Percentiles rank a stretch among this genome's conserved stretches.
Conservation (phyloP, 2,888 invertebrate genomes). For the Antitype chi region DNA sequence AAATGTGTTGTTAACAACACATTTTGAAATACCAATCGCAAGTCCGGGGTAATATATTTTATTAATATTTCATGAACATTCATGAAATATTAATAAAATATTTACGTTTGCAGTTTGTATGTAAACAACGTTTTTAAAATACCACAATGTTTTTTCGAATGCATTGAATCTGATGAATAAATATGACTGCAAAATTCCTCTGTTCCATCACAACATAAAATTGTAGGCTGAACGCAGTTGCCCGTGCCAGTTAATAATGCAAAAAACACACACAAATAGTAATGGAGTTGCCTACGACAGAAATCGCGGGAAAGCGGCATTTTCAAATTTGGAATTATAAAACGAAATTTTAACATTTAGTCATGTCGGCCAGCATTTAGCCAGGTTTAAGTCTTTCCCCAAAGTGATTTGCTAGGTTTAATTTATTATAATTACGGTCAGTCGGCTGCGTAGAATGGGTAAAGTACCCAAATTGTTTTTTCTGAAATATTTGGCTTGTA, state of each 20-base stretch:
- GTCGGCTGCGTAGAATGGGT: constrained; percentile 32
- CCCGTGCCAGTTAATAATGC: constrained; percentile 1
- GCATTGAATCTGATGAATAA: constrained; percentile 13
- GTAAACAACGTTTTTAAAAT: constrained; percentile 8
- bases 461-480: constrained; percentile 33
- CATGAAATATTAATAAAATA: too few relatives aligned
- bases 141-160: constrained; percentile 16
- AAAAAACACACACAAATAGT: constrained; percentile 18
- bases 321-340: constrained; percentile 15
- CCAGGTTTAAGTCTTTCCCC: constrained; percentile 19
- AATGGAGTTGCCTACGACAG: neutral
- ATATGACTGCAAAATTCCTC: constrained; percentile 14
- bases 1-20: constrained; percentile 11
- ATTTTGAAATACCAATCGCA: too few relatives aligned
- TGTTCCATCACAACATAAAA: constrained; percentile 33
- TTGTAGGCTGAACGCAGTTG: constrained; percentile 13
- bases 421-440: constrained; percentile 51
- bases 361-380: constrained; percentile 5
- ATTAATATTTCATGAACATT: constrained; percentile 23
- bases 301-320: constrained; percentile 20
- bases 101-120: neutral
- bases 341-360: constrained; percentile 34
- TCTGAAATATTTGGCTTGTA: constrained; percentile 12
- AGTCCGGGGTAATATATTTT: neutral
- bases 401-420: constrained; percentile 46